These are phyloP conservation scores for Myrmophylax atrothorax DNA, from an alignment of 2,113 vertebrate genomes.

Conservation along the genomic window DNA sequence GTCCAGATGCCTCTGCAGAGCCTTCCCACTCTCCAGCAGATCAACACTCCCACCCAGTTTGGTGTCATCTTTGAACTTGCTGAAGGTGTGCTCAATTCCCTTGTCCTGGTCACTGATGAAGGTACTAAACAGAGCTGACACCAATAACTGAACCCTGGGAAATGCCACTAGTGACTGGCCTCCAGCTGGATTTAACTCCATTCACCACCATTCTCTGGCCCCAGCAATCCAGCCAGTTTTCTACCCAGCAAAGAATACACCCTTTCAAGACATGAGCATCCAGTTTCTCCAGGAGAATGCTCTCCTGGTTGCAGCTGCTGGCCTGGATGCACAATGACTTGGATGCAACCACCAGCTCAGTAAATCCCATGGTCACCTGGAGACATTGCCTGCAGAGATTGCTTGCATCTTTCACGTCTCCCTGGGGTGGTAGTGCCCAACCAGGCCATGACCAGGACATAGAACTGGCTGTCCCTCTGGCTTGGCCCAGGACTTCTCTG, in stretches of 20 bases:
- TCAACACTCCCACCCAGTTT: neutral
- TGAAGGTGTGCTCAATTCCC: neutral
- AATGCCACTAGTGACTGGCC: neutral
- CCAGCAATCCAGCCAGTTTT: neutral
- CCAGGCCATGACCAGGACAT: neutral
- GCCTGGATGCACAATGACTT: neutral
- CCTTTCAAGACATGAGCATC: neutral
- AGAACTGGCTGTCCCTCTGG: neutral
- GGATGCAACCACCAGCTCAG: neutral
- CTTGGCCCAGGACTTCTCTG: neutral
- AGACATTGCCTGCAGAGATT: neutral
- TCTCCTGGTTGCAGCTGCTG: neutral
- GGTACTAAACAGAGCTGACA: neutral
- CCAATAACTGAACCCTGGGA: neutral
- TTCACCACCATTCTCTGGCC: neutral
- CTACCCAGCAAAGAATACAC: neutral
- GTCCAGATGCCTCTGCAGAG: neutral
- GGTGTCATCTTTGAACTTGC: neutral
- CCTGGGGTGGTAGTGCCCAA: rapidly evolving
- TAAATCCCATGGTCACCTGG: rapidly evolving
- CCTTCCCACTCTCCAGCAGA: neutral
- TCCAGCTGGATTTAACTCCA: neutral
- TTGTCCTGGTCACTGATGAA: neutral
- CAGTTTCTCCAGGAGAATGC: neutral
- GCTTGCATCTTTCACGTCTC: rapidly evolving